Percentiles rank a stretch among this genome's conserved stretches.
Evolutionary conservation across 2,888 invertebrate species (phyloP).

Genomic region (Mechanitis messenoides): DNA sequence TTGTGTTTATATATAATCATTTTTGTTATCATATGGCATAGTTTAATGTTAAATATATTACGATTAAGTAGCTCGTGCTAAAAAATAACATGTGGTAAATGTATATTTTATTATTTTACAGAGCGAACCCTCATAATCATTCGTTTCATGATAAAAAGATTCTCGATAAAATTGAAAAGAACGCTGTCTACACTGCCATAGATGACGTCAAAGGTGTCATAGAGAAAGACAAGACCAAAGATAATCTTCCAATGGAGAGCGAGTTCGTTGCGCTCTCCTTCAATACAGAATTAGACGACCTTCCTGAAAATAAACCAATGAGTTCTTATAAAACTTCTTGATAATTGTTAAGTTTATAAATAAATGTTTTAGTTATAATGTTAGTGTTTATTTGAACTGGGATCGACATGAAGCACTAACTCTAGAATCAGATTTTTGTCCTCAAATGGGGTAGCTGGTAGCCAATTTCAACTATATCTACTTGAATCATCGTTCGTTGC

Average conservation of each 20-base stretch:
- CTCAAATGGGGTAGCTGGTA: too few relatives aligned
- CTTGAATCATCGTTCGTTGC: too few relatives aligned
- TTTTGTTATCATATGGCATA: too few relatives aligned
- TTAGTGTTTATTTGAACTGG: too few relatives aligned
- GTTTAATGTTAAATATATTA: too few relatives aligned
- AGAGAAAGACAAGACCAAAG: conserved; percentile 30
- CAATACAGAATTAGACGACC: neutral
- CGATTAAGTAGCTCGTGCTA: too few relatives aligned
- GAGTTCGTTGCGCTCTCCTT: conserved; percentile 17
- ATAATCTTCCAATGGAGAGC: conserved; percentile 18
- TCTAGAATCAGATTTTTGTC: too few relatives aligned
- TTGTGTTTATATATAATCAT: too few relatives aligned
- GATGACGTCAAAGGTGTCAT: conserved; percentile 37
- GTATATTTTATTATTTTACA: conserved; percentile 33
- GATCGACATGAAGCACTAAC: too few relatives aligned
- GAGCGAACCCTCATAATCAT: conserved; percentile 67
- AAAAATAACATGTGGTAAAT: too few relatives aligned
- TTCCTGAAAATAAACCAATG: neutral
- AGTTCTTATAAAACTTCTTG: neutral
- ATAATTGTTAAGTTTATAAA: neutral
- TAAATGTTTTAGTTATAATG: neutral
- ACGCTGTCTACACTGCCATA: conserved; percentile 52
- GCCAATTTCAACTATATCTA: too few relatives aligned
- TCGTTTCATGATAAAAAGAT: conserved; percentile 71
- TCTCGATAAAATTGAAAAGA: conserved; percentile 62